Evolutionary conservation across 2,113 vertebrate species (phyloP), one percentile per base, ranked within the genome.

Genomic region (Genyomyrus donnyi): DNA sequence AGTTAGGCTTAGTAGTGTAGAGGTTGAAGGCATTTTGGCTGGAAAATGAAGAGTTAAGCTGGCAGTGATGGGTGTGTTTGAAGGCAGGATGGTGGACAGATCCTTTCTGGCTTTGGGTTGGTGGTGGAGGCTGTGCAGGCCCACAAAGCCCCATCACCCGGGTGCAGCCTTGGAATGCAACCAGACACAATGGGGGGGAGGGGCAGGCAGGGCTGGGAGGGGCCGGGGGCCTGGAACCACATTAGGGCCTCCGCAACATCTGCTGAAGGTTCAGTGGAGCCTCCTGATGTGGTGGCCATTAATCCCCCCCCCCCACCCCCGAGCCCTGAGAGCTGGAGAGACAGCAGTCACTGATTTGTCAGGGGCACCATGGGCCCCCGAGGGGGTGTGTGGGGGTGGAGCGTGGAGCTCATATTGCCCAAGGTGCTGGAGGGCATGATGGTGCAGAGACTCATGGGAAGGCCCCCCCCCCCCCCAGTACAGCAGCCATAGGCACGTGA

Each of bases 171-270:
- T 95, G 97, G 97, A 98, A 98, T 98, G 97, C 93, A 66, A 27
- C 48, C 52, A 39, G 92, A 94, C 96, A 98, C 97, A 99, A 98
- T 96, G 95, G 89, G 91, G 92, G 95, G 97, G 96, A 92, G 95
- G 96, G 97, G 96, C 96, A 95, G 95, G 97, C 97, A 46, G 10
- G 84, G 42, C 46, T 85, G 92, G 95, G 97, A 96, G 92, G 95
- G 96, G 97, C 95, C 97, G 95, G 95, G 97, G 97, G 95, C 97
- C 98, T 98, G 98, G 98, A 98, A 98, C 97, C 97, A 97, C 97
- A 98, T 99, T 99, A 99, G 98, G 97, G 96, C 96, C 95, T 97
- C 94, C 96, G 96, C 97, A 98, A 98, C 98, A 99, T 99, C 98
- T 99, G 97, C 97, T 98, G 95, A 93, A 94, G 94, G 91, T 95